Evolutionary conservation across 2,888 invertebrate genomes (phyloP).

Genomic region (Ectemnius continuus): DNA sequence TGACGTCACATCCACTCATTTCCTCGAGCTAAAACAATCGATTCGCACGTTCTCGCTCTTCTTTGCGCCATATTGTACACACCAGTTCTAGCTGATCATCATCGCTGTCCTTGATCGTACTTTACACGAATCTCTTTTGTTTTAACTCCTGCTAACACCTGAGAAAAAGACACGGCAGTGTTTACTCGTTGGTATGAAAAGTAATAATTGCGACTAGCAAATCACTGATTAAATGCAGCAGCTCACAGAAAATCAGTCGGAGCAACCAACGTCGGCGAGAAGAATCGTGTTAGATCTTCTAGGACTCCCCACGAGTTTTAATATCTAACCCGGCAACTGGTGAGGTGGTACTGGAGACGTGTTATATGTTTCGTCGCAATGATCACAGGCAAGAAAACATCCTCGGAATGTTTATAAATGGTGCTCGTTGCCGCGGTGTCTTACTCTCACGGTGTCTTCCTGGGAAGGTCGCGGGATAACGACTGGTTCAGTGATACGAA

Average conservation of each 20-base stretch:
- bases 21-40: conserved; percentile 12
- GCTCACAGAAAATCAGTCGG: background rate
- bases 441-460: conserved; percentile 28
- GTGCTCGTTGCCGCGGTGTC: conserved; percentile 32
- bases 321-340: too few species aligned
- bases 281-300: background rate
- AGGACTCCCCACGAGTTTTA: background rate
- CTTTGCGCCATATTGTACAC: too few species aligned
- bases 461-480: conserved; percentile 33
- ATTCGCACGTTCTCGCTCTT: too few species aligned
- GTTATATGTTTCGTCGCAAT: too few species aligned
- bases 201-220: conserved; percentile 8
- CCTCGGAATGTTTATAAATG: conserved; percentile 33
- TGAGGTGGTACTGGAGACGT: too few species aligned
- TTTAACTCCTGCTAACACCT: too few species aligned
- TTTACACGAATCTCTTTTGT: too few species aligned
- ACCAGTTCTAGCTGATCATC: too few species aligned
- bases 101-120: too few species aligned
- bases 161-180: too few species aligned
- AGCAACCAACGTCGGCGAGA: too few species aligned
- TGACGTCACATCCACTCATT: conserved; percentile 49
- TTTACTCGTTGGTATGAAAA: too few species aligned
- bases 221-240: conserved; percentile 10
- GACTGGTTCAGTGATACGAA: conserved; percentile 43
- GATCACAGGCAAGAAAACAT: conserved; percentile 10